Percentiles rank a stretch among this genome's conserved stretches.
These are phyloP conservation scores for Emesis castigata DNA, from an alignment of 2,888 invertebrate genomes.

Conservation along the genomic window DNA sequence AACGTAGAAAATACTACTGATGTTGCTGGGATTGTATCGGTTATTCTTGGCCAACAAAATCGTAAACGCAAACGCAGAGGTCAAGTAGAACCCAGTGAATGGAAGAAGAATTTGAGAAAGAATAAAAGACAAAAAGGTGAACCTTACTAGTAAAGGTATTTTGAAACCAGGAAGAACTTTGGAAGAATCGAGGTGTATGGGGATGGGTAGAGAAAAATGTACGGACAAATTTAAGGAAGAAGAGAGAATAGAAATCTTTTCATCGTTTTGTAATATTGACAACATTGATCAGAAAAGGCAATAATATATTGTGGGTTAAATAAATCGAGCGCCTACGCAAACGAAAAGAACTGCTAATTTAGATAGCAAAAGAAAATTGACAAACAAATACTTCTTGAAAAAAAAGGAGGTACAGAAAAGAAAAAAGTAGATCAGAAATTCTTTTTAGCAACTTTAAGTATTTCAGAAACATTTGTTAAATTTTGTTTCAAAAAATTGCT, in stretches of 20 bases:
- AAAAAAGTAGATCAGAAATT: slow-evolving; percentile 36
- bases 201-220: slow-evolving; percentile 49
- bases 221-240: slow-evolving; percentile 42
- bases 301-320: slow-evolving; percentile 48
- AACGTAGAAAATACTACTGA: too few relatives aligned
- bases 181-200: slow-evolving; percentile 40
- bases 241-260: slow-evolving; percentile 45
- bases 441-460: slow-evolving; percentile 38
- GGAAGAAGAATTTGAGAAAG: slow-evolving; percentile 53
- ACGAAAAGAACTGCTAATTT: slow-evolving; percentile 27
- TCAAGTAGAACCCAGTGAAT: slow-evolving; percentile 45
- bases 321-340: slow-evolving; percentile 32
- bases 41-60: slow-evolving; percentile 41
- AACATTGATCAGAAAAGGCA: slow-evolving; percentile 52
- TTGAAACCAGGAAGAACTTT: slow-evolving; percentile 49
- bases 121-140: slow-evolving; percentile 52
- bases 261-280: slow-evolving; percentile 44
- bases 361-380: slow-evolving; percentile 24
- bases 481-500: slow-evolving; percentile 42
- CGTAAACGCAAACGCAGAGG: slow-evolving; percentile 51
- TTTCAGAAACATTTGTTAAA: slow-evolving; percentile 41
- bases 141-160: slow-evolving; percentile 47
- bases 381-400: slow-evolving; percentile 37
- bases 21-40: too few relatives aligned
- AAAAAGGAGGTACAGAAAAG: not conserved